Evolutionary conservation across 2,113 vertebrate species (phyloP).

Genomic region (Xiphophorus maculatus): DNA sequence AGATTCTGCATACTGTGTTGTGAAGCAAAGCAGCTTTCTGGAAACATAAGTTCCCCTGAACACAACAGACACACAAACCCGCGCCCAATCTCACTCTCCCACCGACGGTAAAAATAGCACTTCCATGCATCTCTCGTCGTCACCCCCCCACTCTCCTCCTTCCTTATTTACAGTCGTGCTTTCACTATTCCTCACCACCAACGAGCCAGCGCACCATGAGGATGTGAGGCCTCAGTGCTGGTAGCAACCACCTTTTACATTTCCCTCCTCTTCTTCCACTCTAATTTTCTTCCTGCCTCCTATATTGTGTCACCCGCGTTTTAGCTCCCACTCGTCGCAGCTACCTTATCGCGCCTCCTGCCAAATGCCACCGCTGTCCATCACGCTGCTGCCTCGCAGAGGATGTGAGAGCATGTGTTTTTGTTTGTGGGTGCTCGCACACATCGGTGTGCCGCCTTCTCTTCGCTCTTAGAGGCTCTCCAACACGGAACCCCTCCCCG

Average conservation of each 20-base stretch:
- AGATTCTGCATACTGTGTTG: constrained; percentile 6
- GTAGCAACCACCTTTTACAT: constrained; percentile 63
- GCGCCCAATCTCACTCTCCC: constrained; percentile 68
- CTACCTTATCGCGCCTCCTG: constrained; percentile 70
- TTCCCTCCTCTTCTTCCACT: constrained; percentile 29
- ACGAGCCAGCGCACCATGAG: constrained; percentile 54
- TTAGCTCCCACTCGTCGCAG: constrained; percentile 49
- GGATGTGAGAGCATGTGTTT: constrained; percentile 21
- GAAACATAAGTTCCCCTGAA: constrained; percentile 42
- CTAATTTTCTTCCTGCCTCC: constrained; percentile 16
- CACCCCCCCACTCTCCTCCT: constrained; percentile 36
- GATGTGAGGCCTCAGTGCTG: constrained; percentile 42
- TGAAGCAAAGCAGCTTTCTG: constrained; percentile 33
- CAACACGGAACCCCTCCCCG: constrained; percentile 51
- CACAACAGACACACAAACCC: constrained; percentile 42
- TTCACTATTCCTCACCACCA: constrained; percentile 42
- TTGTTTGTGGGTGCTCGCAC: constrained; percentile 23
- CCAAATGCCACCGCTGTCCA: constrained; percentile 79
- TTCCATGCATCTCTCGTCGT: constrained; percentile 66
- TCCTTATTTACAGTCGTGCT: constrained; percentile 61
- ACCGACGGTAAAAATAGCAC: constrained; percentile 78
- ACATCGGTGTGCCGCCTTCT: constrained; percentile 12
- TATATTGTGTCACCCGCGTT: constrained; percentile 40
- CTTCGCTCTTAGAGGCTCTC: constrained; percentile 56
- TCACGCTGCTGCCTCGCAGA: constrained; percentile 54